These are phyloP conservation scores for Psittacus erithacus DNA, from an alignment of 2,113 vertebrate species.

Conservation along the genomic window DNA sequence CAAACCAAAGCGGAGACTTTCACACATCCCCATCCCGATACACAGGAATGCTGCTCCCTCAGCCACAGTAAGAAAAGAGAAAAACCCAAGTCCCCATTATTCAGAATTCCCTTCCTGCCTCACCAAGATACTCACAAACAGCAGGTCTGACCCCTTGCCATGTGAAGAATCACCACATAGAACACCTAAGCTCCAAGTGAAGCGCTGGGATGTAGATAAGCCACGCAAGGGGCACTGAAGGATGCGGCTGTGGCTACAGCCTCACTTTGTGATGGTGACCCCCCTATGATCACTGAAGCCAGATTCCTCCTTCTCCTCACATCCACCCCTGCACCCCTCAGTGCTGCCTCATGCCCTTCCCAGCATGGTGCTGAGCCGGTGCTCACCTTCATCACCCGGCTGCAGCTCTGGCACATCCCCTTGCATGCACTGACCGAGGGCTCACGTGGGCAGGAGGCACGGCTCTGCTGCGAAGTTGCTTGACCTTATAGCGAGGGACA, in stretches of 20 bases:
- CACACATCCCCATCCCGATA: fast-evolving
- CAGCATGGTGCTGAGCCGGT: neutral
- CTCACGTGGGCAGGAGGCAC: neutral
- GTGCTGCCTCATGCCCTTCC: neutral
- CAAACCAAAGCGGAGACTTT: neutral
- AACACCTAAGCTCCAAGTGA: fast-evolving
- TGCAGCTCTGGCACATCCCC: neutral
- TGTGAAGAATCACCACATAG: fast-evolving
- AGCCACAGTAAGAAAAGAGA: fast-evolving
- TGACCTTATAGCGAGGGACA: neutral
- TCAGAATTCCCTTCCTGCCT: neutral
- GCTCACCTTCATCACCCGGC: neutral
- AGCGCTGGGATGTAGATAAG: neutral
- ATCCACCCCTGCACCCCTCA: fast-evolving
- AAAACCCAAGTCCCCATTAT: too few relatives aligned
- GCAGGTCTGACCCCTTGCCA: neutral
- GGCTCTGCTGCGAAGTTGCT: fast-evolving
- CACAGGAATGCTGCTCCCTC: fast-evolving
- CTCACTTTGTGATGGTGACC: fast-evolving
- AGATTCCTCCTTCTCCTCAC: neutral
- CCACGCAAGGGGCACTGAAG: fast-evolving
- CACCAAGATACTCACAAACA: fast-evolving
- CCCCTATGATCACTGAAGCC: fast-evolving
- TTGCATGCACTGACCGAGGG: fast-evolving
- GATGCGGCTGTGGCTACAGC: fast-evolving